phyloP scores from a whole-genome alignment of 2,888 invertebrate genomes.

The Thera obeliscata region DNA sequence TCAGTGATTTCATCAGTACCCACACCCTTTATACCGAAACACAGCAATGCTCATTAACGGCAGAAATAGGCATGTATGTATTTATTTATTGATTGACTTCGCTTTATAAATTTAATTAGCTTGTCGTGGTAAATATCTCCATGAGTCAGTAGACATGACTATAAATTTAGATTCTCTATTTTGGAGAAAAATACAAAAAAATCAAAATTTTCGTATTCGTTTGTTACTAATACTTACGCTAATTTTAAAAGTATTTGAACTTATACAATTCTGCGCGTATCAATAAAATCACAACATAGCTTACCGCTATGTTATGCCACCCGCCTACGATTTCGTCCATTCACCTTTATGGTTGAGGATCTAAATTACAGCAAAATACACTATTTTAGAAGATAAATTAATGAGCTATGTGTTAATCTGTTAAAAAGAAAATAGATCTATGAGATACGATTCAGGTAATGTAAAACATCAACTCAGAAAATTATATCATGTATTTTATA shows the following conservation, averaged over 20 bases:
- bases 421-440: too few species aligned
- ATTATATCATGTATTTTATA: too few species aligned
- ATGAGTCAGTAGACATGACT: not conserved
- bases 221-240: not conserved
- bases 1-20: too few species aligned
- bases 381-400: constrained; percentile 2
- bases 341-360: constrained; percentile 44
- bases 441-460: too few species aligned
- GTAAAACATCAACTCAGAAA: too few species aligned
- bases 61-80: not conserved
- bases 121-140: not conserved
- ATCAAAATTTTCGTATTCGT: too few species aligned
- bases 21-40: too few species aligned
- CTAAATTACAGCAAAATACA: constrained; percentile 10
- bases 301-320: constrained; percentile 42
- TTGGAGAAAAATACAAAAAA: too few species aligned
- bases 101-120: not conserved
- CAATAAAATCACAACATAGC: constrained; percentile 16
- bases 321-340: constrained; percentile 51
- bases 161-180: not conserved
- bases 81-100: not conserved
- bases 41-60: too few species aligned
- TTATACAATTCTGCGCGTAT: too few species aligned
- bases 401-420: not conserved
- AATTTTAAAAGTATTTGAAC: too few species aligned